Evolutionary conservation across 2,888 invertebrate species (phyloP).

Genomic region (Neocrepidodera transversa): DNA sequence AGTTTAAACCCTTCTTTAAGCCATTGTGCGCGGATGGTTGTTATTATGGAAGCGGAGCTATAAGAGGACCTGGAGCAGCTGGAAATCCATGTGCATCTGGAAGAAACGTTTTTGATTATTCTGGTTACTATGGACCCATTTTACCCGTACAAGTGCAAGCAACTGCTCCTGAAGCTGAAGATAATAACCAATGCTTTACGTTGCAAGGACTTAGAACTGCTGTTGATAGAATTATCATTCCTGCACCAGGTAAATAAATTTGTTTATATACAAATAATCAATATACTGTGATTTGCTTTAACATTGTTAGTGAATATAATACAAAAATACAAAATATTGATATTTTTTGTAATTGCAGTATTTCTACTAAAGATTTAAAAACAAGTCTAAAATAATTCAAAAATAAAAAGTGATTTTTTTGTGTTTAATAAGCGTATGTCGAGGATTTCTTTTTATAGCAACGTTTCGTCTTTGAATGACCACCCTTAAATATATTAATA

Average conservation of each 20-base stretch:
- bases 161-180: slow-evolving; percentile 37
- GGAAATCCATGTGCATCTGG: neutral
- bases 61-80: slow-evolving; percentile 4
- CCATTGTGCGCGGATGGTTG: neutral
- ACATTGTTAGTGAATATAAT: too few relatives aligned
- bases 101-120: neutral
- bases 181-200: neutral
- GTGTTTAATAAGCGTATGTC: too few relatives aligned
- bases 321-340: too few relatives aligned
- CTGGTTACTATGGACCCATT: slow-evolving; percentile 5
- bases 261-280: too few relatives aligned
- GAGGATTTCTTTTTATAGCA: too few relatives aligned
- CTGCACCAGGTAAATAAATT: slow-evolving; percentile 32
- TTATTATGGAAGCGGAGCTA: slow-evolving; percentile 1
- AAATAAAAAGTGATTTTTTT: too few relatives aligned
- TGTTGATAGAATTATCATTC: slow-evolving; percentile 52
- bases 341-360: too few relatives aligned
- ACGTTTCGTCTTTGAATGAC: too few relatives aligned
- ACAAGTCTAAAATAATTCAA: too few relatives aligned
- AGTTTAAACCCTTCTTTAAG: slow-evolving; percentile 27
- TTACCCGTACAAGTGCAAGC: slow-evolving; percentile 44
- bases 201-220: slow-evolving; percentile 46
- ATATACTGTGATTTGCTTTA: too few relatives aligned
- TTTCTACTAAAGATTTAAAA: too few relatives aligned
- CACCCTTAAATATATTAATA: too few relatives aligned